Evolutionary conservation across 1,140 invertebrate genomes (phyloP), one percentile per base, ranked within the genome.

Genomic region (Drosophila bifasciata): DNA sequence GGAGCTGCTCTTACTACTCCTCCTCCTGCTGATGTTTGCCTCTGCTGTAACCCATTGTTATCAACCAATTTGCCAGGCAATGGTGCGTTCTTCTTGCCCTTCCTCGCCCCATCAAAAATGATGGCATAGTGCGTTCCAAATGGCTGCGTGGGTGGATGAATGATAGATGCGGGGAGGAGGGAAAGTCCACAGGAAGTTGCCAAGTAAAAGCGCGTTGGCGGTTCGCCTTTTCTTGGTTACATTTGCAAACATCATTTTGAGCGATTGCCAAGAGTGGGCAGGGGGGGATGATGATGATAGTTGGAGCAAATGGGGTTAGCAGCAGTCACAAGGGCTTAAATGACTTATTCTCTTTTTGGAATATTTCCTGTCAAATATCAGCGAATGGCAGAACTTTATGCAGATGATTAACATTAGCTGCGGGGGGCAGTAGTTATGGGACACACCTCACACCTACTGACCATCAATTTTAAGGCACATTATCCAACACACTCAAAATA

Each of bases 231-330:
- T 49, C 45, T 69, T 70, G 76, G 64, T 75, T 75, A 62, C 40
- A 79, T 79, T 79, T 76, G 76, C 76, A 79, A 79, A 79, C 76
- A 79, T 57, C 76, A 53, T 79, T 79, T 79, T 69, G 70, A 79
- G 76, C 44, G 58, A 79, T 64, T 79, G 70, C 76, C 58, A 80
- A 79, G 46, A 53, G 51, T 13, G 71, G 2, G 25, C 7, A 2
- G 25, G 6, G 23, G 23, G 5, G 23, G 5, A 7, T 7, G 1
- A n/a, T n/a, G n/a, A n/a, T n/a, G 23, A 7, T 6, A 8, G 25
- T 8, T 9, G 0, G 7, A 9, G 28, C 28, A 36, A 66, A 23
- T n/a, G n/a, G 46, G 6, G 16, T 23, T n/a, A 21, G 1, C 21
- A 40, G 51, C 5, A 21, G 39, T 44, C 43, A 55, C 43, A 55